Conservation (phyloP, 1,140 invertebrate species). For the Orussus abietinus region DNA sequence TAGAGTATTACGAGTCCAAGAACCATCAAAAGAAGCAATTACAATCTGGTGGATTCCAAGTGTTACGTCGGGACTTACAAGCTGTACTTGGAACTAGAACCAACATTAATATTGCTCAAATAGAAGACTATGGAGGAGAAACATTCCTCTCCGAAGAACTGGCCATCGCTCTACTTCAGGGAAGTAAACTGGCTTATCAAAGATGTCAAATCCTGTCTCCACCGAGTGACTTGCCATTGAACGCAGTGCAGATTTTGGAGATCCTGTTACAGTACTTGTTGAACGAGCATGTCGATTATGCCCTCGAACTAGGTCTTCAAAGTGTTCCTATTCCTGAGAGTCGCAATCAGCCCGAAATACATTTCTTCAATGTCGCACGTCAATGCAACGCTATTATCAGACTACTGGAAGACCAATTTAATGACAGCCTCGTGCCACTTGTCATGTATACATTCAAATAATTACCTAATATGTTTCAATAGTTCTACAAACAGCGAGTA, state of each 20-base stretch:
- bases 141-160: slow-evolving; percentile 96
- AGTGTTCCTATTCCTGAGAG: slow-evolving; percentile 88
- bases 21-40: slow-evolving; percentile 92
- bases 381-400: slow-evolving; percentile 96
- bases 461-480: slow-evolving; percentile 7
- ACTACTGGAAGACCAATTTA: slow-evolving; percentile 91
- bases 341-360: slow-evolving; percentile 74
- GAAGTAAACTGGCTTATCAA: slow-evolving; percentile 86
- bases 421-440: slow-evolving; percentile 83
- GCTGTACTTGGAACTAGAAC: slow-evolving; percentile 86
- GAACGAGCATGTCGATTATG: slow-evolving; percentile 94
- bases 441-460: slow-evolving; percentile 60
- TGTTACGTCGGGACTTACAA: slow-evolving; percentile 88
- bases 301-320: slow-evolving; percentile 88
- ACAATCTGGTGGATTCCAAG: slow-evolving; percentile 79
- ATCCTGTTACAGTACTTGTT: slow-evolving; percentile 83
- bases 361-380: slow-evolving; percentile 92
- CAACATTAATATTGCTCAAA: slow-evolving; percentile 89
- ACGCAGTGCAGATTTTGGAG: slow-evolving; percentile 83
- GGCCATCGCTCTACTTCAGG: slow-evolving; percentile 89
- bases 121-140: slow-evolving; percentile 95
- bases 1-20: slow-evolving; percentile 88
- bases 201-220: slow-evolving; percentile 84
- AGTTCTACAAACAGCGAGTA: slow-evolving; percentile 4
- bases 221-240: slow-evolving; percentile 70